Conservation (phyloP, 2,113 vertebrate species). For the Bubalus kerabau region DNA sequence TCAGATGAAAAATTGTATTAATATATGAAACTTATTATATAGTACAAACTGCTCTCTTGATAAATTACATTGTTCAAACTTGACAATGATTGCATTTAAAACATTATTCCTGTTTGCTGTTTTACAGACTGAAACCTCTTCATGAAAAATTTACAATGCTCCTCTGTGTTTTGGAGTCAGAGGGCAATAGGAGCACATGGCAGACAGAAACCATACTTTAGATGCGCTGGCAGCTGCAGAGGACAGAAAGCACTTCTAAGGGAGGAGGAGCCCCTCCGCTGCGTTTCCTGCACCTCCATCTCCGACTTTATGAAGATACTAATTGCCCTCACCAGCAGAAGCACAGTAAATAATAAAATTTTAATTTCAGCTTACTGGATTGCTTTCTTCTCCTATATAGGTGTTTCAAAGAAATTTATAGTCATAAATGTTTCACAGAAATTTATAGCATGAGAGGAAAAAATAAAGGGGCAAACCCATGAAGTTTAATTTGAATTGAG, state of each 20-base stretch:
- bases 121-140: constrained; percentile 90
- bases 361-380: constrained; percentile 88
- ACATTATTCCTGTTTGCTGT: constrained; percentile 98
- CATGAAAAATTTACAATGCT: constrained; percentile 98
- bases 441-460: constrained; percentile 84
- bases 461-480: constrained; percentile 85
- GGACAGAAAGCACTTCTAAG: constrained; percentile 78
- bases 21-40: constrained; percentile 99
- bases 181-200: constrained; percentile 86
- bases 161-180: constrained; percentile 92
- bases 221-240: constrained; percentile 81
- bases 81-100: constrained; percentile 99
- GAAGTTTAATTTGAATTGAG: constrained; percentile 91
- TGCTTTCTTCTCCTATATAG: constrained; percentile 83
- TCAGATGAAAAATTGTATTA: constrained; percentile 99
- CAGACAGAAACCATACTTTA: constrained; percentile 86
- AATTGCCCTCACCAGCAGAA: constrained; percentile 90
- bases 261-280: constrained; percentile 63
- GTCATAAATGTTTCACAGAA: constrained; percentile 84
- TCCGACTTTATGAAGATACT: constrained; percentile 90
- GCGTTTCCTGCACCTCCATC: constrained; percentile 80
- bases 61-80: constrained; percentile 99
- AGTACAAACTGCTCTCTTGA: constrained; percentile 99
- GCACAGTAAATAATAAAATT: constrained; percentile 97
- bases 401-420: constrained; percentile 88